Conservation (phyloP, 2,797 vertebrate species). For the Spea hammondii region DNA sequence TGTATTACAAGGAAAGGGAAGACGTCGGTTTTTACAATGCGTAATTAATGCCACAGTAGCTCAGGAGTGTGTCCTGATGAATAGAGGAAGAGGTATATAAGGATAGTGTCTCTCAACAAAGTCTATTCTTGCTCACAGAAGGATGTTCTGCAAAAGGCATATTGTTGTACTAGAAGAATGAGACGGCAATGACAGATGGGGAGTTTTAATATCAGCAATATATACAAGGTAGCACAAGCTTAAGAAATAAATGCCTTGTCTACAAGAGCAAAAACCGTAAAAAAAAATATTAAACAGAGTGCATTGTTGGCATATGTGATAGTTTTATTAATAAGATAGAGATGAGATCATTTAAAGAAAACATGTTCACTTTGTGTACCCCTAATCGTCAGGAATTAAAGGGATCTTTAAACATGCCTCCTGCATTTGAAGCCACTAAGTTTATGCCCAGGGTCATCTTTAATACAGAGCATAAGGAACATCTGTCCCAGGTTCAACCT, state of each 20-base stretch:
- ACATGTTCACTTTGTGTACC: no score
- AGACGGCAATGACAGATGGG: conserved; percentile 2
- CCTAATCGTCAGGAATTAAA: no score
- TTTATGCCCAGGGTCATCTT: no score
- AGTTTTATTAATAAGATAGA: no score
- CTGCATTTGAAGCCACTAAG: no score
- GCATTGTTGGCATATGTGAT: no score
- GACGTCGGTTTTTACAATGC: conserved; percentile 44
- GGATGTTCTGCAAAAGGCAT: conserved; percentile 9
- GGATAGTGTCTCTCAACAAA: conserved; percentile 22
- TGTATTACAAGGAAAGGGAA: conserved; percentile 56
- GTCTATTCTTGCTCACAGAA: conserved; percentile 17
- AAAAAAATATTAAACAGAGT: not conserved
- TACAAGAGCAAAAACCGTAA: not conserved
- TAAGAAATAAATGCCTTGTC: not conserved
- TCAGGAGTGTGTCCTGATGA: conserved; percentile 24
- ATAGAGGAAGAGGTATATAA: conserved; percentile 20
- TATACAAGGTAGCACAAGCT: not conserved
- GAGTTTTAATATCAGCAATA: not conserved
- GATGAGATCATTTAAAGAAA: no score
- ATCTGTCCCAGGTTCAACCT: no score
- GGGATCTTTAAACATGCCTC: no score
- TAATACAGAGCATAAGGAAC: no score
- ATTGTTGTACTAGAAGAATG: conserved; percentile 23
- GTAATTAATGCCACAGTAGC: conserved; percentile 25